A percentile compares a stretch with the other conserved stretches of the same genome.
phyloP scores from a whole-genome alignment of 2,113 vertebrate species.

The Paramisgurnus dabryanus region DNA sequence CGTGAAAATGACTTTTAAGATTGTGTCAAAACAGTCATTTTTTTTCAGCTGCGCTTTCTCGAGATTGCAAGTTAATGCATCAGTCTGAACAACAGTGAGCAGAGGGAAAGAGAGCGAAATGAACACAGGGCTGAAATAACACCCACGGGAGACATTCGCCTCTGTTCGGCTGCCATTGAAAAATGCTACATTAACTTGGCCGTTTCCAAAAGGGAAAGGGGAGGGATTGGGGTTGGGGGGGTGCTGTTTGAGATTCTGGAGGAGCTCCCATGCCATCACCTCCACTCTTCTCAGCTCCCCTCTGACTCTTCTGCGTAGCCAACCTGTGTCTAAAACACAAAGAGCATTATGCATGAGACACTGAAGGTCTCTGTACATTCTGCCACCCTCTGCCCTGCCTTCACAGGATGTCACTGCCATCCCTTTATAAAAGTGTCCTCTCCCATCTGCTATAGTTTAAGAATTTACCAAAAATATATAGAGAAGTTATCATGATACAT shows the following conservation, averaged over 20 bases:
- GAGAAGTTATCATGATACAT: too few species aligned
- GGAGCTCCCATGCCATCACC: conserved; percentile 56
- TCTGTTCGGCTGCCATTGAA: conserved; percentile 69
- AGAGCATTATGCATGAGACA: conserved; percentile 82
- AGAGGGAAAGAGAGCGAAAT: conserved; percentile 48
- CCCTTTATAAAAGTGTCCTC: conserved; percentile 52
- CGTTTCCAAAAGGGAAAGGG: conserved; percentile 53
- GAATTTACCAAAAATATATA: conserved; percentile 42
- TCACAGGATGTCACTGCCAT: conserved; percentile 59
- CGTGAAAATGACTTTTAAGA: conserved; percentile 35
- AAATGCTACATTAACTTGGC: conserved; percentile 65
- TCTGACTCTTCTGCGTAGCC: conserved; percentile 65
- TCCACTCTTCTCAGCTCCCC: conserved; percentile 36
- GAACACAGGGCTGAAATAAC: conserved; percentile 18
- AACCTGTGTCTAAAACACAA: conserved; percentile 71
- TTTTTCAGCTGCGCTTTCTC: conserved; percentile 46
- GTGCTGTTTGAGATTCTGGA: conserved; percentile 72
- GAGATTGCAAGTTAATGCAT: conserved; percentile 56
- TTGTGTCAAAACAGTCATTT: conserved; percentile 53
- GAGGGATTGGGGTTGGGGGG: conserved; percentile 34
- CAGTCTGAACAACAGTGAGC: conserved; percentile 21
- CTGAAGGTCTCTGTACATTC: conserved; percentile 72
- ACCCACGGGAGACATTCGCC: conserved; percentile 44
- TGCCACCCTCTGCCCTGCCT: conserved; percentile 57
- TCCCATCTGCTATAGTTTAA: conserved; percentile 52